Percentiles rank a stretch among this genome's conserved stretches.
These are phyloP conservation scores for Oscheius sp. DNA, from an alignment of 2,888 invertebrate species.

Conservation along the genomic window DNA sequence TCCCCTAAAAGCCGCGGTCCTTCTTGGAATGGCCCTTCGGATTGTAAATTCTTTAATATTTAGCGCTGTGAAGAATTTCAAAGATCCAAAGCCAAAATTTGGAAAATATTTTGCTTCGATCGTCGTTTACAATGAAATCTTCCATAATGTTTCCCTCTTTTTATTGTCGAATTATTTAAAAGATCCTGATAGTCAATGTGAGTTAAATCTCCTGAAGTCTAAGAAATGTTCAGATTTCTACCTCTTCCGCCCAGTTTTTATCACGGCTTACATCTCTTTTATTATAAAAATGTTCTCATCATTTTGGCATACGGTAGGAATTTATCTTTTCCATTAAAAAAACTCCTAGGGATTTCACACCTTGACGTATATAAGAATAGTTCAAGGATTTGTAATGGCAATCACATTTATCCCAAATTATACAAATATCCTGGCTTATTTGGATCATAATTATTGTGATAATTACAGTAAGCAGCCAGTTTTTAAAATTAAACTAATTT, in stretches of 20 bases:
- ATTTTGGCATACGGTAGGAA: constrained; percentile 13
- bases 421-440: not conserved
- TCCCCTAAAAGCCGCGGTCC: constrained; percentile 4
- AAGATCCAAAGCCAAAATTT: not conserved
- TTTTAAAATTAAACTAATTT: not conserved
- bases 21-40: constrained; percentile 6
- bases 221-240: constrained; percentile 26
- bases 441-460: constrained; percentile 13
- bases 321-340: not conserved
- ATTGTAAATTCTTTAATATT: constrained; percentile 4
- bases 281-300: constrained; percentile 10
- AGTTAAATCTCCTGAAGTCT: not conserved
- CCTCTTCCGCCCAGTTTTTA: constrained; percentile 2
- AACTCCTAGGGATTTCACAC: constrained; percentile 5
- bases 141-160: constrained; percentile 12
- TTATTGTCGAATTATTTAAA: constrained; percentile 8
- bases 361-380: not conserved
- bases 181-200: constrained; percentile 10
- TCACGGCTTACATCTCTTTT: not conserved
- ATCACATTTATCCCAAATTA: not conserved
- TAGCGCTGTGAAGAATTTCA: not conserved
- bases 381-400: not conserved
- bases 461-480: not conserved
- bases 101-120: not conserved
- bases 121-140: constrained; percentile 10